phyloP scores from a whole-genome alignment of 2,888 invertebrate genomes.

The Pogonocherus hispidulus region DNA sequence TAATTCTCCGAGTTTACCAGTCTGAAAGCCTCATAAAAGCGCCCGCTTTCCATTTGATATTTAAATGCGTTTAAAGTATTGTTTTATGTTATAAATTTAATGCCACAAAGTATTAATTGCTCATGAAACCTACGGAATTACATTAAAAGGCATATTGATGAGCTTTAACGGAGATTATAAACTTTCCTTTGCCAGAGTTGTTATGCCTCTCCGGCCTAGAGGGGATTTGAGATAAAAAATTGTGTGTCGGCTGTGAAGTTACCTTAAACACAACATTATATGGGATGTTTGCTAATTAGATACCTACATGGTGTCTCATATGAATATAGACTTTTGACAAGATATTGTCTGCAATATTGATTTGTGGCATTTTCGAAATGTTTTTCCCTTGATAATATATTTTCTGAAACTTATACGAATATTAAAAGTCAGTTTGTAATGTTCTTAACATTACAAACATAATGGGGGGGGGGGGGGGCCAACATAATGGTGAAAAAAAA shows the following conservation, averaged over 20 bases:
- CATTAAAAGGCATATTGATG: constrained; percentile 57
- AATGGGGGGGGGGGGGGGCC: too few species aligned
- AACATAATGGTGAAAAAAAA: too few species aligned
- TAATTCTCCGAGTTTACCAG: constrained; percentile 60
- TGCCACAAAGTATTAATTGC: constrained; percentile 59
- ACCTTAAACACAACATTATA: too few species aligned
- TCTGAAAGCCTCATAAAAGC: constrained; percentile 58
- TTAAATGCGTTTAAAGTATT: constrained; percentile 64
- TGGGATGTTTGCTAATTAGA: too few species aligned
- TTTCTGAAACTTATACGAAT: too few species aligned
- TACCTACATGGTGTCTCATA: too few species aligned
- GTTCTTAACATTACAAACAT: too few species aligned
- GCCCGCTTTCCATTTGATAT: constrained; percentile 61
- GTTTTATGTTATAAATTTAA: constrained; percentile 64
- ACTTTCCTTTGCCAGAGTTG: constrained; percentile 50
- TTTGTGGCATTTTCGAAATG: too few species aligned
- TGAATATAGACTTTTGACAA: too few species aligned
- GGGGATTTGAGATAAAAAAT: constrained; percentile 2
- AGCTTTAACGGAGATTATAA: constrained; percentile 53
- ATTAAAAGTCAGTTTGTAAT: too few species aligned
- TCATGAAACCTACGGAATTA: constrained; percentile 54
- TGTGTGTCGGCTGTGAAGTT: not conserved
- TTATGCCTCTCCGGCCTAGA: constrained; percentile 31
- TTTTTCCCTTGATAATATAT: too few species aligned
- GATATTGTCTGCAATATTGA: too few species aligned